These are phyloP conservation scores for Branchellion lobata DNA, from an alignment of 2,888 invertebrate genomes.

Conservation along the genomic window DNA sequence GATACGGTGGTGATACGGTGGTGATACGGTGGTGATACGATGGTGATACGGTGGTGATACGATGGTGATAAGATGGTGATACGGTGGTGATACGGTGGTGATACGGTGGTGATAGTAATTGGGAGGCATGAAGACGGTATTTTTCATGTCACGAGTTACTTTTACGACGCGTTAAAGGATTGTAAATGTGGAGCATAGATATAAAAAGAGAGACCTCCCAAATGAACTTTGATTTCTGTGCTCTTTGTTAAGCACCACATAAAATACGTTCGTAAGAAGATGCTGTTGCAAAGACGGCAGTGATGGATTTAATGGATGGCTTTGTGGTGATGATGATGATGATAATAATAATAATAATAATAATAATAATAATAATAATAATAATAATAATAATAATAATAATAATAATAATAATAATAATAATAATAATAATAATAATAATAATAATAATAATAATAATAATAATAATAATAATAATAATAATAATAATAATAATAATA, in stretches of 20 bases:
- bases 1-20: too few species aligned
- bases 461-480: too few species aligned
- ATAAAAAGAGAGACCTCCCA: not conserved
- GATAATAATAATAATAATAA: not conserved
- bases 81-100: too few species aligned
- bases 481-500: too few species aligned
- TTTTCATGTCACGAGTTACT: not conserved
- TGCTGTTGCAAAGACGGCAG: too few species aligned
- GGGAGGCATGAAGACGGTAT: not conserved
- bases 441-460: not conserved
- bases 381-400: constrained; percentile 2
- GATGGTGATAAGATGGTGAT: too few species aligned
- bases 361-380: constrained; percentile 9
- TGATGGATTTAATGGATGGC: not conserved
- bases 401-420: not conserved
- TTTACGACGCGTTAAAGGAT: not conserved
- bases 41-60: too few species aligned
- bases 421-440: not conserved
- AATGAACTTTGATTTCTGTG: not conserved
- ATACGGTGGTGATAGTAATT: too few species aligned
- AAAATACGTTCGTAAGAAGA: too few species aligned
- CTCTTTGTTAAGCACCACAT: not conserved
- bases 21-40: too few species aligned
- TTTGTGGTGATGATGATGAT: not conserved
- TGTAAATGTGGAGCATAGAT: not conserved